phyloP scores from a whole-genome alignment of 53 echinoderm and acorn worm species.

The Actinopyga echinites region DNA sequence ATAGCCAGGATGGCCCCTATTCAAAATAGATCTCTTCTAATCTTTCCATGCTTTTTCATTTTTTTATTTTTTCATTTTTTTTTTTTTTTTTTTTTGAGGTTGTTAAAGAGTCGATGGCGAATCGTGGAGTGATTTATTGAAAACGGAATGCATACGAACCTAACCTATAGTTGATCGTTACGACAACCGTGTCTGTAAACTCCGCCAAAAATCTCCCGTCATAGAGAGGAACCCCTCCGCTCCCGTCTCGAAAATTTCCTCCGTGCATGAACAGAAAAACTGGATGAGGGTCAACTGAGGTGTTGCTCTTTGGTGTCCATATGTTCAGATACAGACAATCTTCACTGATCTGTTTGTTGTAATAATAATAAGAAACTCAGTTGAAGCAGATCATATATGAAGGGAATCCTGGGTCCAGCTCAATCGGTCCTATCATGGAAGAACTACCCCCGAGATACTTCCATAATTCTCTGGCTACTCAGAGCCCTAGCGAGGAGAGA shows the following conservation, averaged over 20 bases:
- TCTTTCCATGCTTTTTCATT: no score
- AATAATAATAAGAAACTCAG: not conserved
- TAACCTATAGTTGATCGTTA: constrained; percentile 48
- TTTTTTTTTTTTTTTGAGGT: no score
- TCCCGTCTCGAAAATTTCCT: constrained; percentile 30
- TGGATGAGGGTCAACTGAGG: constrained; percentile 12
- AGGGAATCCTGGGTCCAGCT: no score
- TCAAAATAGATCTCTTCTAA: no score
- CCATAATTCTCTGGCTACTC: no score
- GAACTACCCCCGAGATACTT: no score
- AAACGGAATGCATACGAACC: constrained; percentile 46
- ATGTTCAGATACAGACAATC: constrained; percentile 56
- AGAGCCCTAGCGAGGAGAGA: no score
- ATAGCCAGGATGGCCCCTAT: no score
- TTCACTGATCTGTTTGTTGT: constrained; percentile 9
- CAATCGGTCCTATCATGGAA: no score
- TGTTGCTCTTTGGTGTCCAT: constrained; percentile 41
- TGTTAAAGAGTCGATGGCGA: no score
- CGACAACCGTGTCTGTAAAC: constrained; percentile 21
- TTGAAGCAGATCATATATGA: not conserved
- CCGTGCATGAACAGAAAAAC: constrained; percentile 60
- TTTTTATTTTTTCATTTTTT: no score
- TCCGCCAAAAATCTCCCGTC: constrained; percentile 40
- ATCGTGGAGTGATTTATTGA: no score
- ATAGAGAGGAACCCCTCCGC: constrained; percentile 19